Evolutionary conservation across 1,140 invertebrate species (phyloP).

Genomic region (Antheraea mylitta): DNA sequence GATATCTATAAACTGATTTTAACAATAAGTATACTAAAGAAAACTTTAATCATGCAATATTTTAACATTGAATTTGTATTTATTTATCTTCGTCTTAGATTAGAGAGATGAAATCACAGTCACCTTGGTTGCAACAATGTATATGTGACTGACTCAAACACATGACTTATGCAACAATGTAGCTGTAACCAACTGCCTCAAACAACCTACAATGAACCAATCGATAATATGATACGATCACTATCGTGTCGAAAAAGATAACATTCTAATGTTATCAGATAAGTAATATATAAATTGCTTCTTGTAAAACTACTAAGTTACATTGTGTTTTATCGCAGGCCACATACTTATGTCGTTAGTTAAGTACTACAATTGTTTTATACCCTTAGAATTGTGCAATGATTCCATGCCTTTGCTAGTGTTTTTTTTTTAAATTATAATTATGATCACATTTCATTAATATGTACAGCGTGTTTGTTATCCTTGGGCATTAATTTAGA

Average conservation of each 20-base stretch:
- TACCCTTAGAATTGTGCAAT: not conserved
- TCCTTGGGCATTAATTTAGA: too few relatives aligned
- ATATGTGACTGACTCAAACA: too few relatives aligned
- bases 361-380: not conserved
- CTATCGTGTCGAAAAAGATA: not conserved
- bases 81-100: too few relatives aligned
- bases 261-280: not conserved
- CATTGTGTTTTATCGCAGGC: slow-evolving; percentile 1
- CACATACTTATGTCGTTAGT: not conserved
- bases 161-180: not conserved
- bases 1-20: too few relatives aligned
- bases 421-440: too few relatives aligned
- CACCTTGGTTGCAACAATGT: too few relatives aligned
- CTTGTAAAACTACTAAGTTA: not conserved
- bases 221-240: not conserved
- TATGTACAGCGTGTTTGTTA: too few relatives aligned
- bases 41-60: too few relatives aligned
- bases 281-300: not conserved
- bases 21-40: too few relatives aligned
- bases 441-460: too few relatives aligned
- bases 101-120: too few relatives aligned
- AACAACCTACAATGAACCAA: not conserved
- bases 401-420: not conserved
- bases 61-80: too few relatives aligned
- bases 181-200: not conserved